These are phyloP conservation scores for Trogon surrucura DNA, from an alignment of 2,113 vertebrate species.

Conservation along the genomic window DNA sequence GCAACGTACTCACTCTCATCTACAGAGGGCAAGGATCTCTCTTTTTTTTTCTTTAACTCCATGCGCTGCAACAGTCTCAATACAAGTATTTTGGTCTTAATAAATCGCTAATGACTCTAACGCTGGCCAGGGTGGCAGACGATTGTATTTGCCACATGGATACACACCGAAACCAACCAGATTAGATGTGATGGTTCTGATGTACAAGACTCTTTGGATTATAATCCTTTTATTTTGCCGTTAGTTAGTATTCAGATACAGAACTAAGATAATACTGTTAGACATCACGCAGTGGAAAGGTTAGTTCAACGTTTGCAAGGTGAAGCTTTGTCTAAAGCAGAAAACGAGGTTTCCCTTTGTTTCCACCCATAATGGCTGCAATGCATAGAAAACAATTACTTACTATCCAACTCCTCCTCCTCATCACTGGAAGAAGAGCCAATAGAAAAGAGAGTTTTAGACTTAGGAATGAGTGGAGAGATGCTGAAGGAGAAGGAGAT, in stretches of 20 bases:
- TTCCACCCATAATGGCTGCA: background rate
- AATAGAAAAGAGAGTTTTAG: conserved; percentile 87
- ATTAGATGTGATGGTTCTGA: background rate
- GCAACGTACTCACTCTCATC: background rate
- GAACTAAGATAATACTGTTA: background rate
- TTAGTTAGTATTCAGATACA: background rate
- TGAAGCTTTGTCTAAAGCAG: background rate
- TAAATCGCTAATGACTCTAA: background rate
- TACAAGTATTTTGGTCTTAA: background rate
- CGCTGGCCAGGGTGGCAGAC: background rate
- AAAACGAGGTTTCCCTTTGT: background rate
- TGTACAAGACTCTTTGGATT: background rate
- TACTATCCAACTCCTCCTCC: conserved; percentile 88
- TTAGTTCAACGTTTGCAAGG: background rate
- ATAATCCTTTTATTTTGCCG: background rate
- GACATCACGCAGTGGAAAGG: background rate
- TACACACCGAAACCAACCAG: background rate
- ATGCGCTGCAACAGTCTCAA: background rate
- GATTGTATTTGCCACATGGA: background rate
- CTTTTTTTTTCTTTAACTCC: background rate
- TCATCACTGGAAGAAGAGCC: conserved; percentile 93
- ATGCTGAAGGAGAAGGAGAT: conserved; percentile 93
- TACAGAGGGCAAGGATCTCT: background rate
- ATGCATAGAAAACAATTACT: conserved; percentile 75
- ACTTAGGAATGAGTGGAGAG: conserved; percentile 91